These are phyloP conservation scores for Drosophila bipectinata DNA, from an alignment of 1,140 invertebrate genomes.

Conservation along the genomic window DNA sequence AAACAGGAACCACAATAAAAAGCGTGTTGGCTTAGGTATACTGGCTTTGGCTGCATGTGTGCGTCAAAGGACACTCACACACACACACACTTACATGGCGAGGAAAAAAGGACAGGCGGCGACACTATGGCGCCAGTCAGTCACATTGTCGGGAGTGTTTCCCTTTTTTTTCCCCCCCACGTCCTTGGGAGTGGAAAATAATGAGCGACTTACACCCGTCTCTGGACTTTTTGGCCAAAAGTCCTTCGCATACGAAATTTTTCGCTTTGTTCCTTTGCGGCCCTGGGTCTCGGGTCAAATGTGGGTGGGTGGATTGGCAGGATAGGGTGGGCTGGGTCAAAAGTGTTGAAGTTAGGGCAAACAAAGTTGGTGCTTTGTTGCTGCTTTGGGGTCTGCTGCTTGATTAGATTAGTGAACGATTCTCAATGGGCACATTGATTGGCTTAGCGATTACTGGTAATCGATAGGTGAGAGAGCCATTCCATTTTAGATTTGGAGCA, in stretches of 20 bases:
- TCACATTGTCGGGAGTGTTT: constrained; percentile 52
- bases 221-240: constrained; percentile 30
- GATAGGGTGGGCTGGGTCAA: constrained; percentile 6
- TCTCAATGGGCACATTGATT: constrained; percentile 50
- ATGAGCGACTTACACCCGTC: constrained; percentile 6
- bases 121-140: constrained; percentile 80
- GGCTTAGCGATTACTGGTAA: constrained; percentile 39
- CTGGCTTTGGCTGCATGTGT: constrained; percentile 8
- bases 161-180: not conserved
- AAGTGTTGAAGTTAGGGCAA: constrained; percentile 39
- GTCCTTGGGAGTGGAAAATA: constrained; percentile 6
- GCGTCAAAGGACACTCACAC: constrained; percentile 45
- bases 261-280: constrained; percentile 44
- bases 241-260: constrained; percentile 50
- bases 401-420: constrained; percentile 51
- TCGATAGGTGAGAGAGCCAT: constrained; percentile 29
- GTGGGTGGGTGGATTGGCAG: not conserved
- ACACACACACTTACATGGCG: constrained; percentile 34
- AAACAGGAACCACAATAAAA: constrained; percentile 50
- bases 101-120: constrained; percentile 47
- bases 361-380: constrained; percentile 44
- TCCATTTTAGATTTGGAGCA: constrained; percentile 16
- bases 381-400: constrained; percentile 38
- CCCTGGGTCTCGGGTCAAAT: constrained; percentile 41
- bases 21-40: constrained; percentile 65